phyloP scores from a whole-genome alignment of 2,797 vertebrate species.

The Syndactyla subalaris region DNA sequence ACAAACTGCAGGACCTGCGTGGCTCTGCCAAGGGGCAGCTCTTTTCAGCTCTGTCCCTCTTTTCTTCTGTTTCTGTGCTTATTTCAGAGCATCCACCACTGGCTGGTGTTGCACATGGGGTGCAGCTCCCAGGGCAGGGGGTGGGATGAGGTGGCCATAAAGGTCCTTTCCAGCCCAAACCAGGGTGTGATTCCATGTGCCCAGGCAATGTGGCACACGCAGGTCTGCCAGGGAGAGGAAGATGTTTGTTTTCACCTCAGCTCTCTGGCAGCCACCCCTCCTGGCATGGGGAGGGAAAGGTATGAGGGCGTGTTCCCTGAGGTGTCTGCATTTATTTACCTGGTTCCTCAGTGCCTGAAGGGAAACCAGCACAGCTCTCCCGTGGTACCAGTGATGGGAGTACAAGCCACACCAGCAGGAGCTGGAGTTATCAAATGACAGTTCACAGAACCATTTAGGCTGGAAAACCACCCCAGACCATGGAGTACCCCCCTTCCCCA shows the following conservation, averaged over 20 bases:
- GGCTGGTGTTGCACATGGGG: background rate
- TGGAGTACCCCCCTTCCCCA: rapidly evolving
- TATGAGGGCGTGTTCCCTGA: no score
- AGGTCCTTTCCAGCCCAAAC: background rate
- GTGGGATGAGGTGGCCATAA: no score
- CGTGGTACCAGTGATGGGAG: background rate
- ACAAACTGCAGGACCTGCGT: rapidly evolving
- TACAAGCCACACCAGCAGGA: rapidly evolving
- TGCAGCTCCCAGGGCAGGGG: background rate
- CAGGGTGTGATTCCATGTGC: background rate
- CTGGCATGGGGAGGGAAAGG: background rate
- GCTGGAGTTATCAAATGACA: rapidly evolving
- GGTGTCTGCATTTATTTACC: rapidly evolving
- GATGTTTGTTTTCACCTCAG: rapidly evolving
- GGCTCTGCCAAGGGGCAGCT: no score
- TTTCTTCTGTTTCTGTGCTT: background rate
- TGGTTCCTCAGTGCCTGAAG: background rate
- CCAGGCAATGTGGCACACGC: rapidly evolving
- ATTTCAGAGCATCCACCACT: background rate
- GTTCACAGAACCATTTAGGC: rapidly evolving
- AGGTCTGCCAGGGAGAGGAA: background rate
- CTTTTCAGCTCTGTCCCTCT: background rate
- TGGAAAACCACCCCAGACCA: background rate
- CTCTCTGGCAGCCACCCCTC: background rate
- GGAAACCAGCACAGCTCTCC: background rate